Conservation (phyloP, 2,113 vertebrate species). For the Gorsachius goisagi region DNA sequence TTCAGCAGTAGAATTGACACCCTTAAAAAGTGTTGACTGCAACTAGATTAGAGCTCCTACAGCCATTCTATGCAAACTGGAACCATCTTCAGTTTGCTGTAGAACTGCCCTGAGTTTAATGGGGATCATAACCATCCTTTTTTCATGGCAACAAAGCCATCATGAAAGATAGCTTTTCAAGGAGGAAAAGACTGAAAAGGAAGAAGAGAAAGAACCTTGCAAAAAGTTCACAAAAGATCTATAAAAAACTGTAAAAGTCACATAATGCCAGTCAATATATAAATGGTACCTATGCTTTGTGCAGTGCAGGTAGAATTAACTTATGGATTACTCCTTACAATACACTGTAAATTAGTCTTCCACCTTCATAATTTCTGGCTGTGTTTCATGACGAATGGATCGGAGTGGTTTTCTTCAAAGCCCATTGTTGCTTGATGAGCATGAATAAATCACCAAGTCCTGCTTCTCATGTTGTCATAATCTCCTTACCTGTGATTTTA, state of each 20-base stretch:
- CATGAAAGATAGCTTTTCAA: neutral
- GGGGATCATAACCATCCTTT: neutral
- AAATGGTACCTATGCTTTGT: neutral
- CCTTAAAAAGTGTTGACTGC: neutral
- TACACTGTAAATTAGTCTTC: neutral
- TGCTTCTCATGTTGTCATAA: neutral
- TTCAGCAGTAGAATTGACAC: neutral
- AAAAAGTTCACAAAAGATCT: neutral
- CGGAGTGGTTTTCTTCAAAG: constrained; percentile 2
- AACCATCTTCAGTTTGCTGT: neutral
- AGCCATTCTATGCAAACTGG: neutral
- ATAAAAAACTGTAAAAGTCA: neutral
- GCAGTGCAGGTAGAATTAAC: neutral
- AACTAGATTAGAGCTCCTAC: neutral
- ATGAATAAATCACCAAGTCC: neutral
- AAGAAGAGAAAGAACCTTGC: neutral
- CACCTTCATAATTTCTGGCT: neutral
- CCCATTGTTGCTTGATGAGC: neutral
- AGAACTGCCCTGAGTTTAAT: neutral
- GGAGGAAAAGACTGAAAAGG: neutral
- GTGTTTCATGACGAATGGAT: neutral
- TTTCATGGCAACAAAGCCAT: neutral
- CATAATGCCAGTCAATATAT: neutral
- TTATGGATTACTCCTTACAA: neutral
- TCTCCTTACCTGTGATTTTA: neutral